Evolutionary conservation across 2,113 vertebrate species (phyloP).

Genomic region (Ascaphus truei): DNA sequence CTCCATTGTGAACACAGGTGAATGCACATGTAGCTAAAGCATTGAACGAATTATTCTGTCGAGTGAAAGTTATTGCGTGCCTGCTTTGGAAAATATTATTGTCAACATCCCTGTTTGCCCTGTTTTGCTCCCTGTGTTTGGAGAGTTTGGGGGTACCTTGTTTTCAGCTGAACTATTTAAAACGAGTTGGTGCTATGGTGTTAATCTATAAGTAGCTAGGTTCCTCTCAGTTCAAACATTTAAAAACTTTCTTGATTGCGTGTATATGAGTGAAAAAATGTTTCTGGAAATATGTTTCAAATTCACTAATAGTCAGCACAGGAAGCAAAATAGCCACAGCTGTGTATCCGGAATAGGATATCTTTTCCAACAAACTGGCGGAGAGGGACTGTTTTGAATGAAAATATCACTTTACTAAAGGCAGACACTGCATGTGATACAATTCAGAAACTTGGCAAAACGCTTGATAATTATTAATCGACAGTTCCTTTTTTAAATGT

Average conservation of each 20-base stretch:
- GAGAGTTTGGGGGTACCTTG: background rate
- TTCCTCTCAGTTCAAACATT: background rate
- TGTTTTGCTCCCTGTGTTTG: conserved; percentile 35
- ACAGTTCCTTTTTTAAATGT: too few relatives aligned
- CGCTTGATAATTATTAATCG: too few relatives aligned
- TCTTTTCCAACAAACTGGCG: background rate
- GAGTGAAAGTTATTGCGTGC: background rate
- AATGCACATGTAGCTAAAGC: background rate
- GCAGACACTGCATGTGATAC: background rate
- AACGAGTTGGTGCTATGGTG: background rate
- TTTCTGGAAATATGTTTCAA: background rate
- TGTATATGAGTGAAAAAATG: background rate
- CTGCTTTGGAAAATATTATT: background rate
- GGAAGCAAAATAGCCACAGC: background rate
- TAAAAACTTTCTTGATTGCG: background rate
- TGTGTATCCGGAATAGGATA: background rate
- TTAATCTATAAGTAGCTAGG: background rate
- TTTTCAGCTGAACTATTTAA: conserved; percentile 15
- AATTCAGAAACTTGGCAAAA: background rate
- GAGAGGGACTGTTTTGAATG: background rate
- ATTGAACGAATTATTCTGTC: background rate
- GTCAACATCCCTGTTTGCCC: background rate
- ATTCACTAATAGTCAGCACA: background rate
- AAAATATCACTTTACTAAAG: background rate
- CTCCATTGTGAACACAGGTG: background rate